Evolutionary conservation across 2,113 vertebrate genomes (phyloP), one percentile per base, ranked within the genome.

Genomic region (Pterophyllum scalare): DNA sequence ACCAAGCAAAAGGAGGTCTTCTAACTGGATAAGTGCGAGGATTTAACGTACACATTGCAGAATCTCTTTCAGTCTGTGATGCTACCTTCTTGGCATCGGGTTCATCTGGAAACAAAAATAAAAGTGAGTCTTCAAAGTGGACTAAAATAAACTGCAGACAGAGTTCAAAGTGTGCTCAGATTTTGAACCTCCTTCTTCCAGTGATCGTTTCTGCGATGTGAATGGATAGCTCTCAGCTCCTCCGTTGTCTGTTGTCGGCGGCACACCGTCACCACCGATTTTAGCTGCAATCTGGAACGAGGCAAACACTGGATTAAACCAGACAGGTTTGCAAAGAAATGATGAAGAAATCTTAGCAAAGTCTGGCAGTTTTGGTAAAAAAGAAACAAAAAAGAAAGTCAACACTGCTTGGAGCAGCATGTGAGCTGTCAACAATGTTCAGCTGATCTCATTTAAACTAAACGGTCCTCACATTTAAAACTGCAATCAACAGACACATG

Each of bases 81-180:
- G 98, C 97, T 95, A 98, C 83, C 84, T 98, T 98, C 95, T 98
- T 98, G 89, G 97, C 97, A 86, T 97, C 97, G 0, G 98, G 98
- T 81, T 98, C 97, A 92, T 98, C 97, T 98, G 93, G 61, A 82
- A 93, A 58, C 79, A 79, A 88, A 89, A 80, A 10, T 52, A 79
- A 74, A 56, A 77, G 11, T 70, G 38, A 76, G 22, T 40, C 17
- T 76, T 77, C 20, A 62, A 26, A 40, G 2, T 59, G 62, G 11
- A 17, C 24, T n/a, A n/a, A 57, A 28, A 13, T 5, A 60, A 74
- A 77, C 40, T 46, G 22, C 11, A 49, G 19, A 11, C 3, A 43
- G 52, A n/a, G 7, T 57, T n/a, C 3, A 17, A 61, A 28, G 28
- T 28, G 11, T 40, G 62, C 15, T 26, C 33, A 9, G 24, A 70